Evolutionary conservation across 2,113 vertebrate genomes (phyloP), one percentile per base, ranked within the genome.

Genomic region (Xenopus borealis): DNA sequence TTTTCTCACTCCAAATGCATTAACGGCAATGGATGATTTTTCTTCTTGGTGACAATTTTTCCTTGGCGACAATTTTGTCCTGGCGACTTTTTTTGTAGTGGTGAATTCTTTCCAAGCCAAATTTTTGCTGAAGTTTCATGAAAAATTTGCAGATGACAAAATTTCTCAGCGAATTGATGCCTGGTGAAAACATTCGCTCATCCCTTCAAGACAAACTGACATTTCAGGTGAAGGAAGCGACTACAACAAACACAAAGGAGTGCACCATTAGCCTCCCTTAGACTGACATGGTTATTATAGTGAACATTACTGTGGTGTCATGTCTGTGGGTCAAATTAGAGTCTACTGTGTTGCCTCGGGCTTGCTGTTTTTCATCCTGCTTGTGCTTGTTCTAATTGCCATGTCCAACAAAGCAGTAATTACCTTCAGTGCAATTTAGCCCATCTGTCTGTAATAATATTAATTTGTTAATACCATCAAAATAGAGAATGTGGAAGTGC

Each of bases 371-470:
- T 70, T 14, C 40, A 76, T 61, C 59, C 66, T 27, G 66, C 30
- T 64, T 58, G 59, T 76, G 66, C 67, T 76, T 58, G 66, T 44
- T 70, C 14, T 64, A 45, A 70, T 69, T 55, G 47, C 47, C 57
- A 55, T 45, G 50, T 50, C 62, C 47, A 76, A 61, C 74, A 70
- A 63, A 57, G 59, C 14, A 57, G 20, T 64, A 62, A 70, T 76
- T 76, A 70, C 63, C 67, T 52, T 20, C 47, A 23, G 14, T 52
- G 58, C 58, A 57, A 63, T 70, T 52, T 44, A 10, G 18, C 47
- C 30, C 19, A 27, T 45, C 18, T 69, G 46, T 75, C 65, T 69
- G 72, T 12, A 55, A 67, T 67, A 18, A 67, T 50, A 50, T 19
- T 50, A 67, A 67, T 67, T 47, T 18, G 19, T 47, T 50, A 67